phyloP scores from a whole-genome alignment of 2,797 vertebrate species.

The Crocidura indochinensis region DNA sequence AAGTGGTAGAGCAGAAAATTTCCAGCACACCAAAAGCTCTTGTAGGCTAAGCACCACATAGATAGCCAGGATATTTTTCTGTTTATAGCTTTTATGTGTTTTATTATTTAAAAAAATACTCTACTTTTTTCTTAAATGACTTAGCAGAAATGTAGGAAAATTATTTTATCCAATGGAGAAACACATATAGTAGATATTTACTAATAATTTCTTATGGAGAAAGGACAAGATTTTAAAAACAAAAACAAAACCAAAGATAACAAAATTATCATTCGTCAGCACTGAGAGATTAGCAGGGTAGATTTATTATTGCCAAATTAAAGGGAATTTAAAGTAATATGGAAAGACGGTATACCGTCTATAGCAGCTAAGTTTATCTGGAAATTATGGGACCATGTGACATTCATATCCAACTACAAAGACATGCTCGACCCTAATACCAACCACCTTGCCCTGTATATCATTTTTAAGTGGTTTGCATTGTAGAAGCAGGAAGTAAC shows the following conservation, averaged over 20 bases:
- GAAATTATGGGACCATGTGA: not conserved
- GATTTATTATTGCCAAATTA: constrained; percentile 51
- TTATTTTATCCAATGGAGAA: constrained; percentile 12
- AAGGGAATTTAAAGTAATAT: not conserved
- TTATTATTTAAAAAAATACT: not conserved
- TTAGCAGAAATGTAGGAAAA: constrained; percentile 35
- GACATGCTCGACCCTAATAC: not conserved
- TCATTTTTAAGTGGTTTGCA: not conserved
- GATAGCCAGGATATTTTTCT: not conserved
- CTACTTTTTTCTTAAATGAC: constrained; percentile 28
- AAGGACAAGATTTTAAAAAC: constrained; percentile 37
- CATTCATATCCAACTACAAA: not conserved
- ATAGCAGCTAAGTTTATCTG: not conserved
- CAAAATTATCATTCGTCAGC: not conserved
- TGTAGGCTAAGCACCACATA: not conserved
- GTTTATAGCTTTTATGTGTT: not conserved
- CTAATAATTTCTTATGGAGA: not conserved
- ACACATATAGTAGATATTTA: not conserved
- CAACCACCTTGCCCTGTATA: not conserved
- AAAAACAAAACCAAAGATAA: not conserved
- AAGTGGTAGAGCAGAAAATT: constrained; percentile 3
- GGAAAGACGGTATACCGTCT: not conserved
- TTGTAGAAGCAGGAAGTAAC: not conserved
- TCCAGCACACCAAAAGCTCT: not conserved
- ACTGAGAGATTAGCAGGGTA: constrained; percentile 28